Conservation (phyloP, 2,113 vertebrate genomes). For the Acanthisitta chloris region DNA sequence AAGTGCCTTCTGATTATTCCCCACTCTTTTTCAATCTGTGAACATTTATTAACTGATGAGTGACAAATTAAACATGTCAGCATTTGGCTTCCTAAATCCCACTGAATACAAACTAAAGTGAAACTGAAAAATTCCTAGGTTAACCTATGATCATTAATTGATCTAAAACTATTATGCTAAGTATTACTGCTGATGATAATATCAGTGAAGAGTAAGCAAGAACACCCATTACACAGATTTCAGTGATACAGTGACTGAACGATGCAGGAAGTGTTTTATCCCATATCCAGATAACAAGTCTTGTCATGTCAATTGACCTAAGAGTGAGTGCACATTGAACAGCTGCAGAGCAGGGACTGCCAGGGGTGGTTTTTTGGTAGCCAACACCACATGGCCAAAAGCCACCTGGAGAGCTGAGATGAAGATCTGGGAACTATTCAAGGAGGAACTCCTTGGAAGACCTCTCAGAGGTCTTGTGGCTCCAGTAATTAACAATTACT, state of each 20-base stretch:
- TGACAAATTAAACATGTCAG: not conserved
- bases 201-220: not conserved
- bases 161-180: not conserved
- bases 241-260: not conserved
- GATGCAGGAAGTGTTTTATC: not conserved
- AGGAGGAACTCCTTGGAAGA: not conserved
- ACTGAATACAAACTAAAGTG: not conserved
- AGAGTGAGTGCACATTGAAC: not conserved
- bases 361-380: not conserved
- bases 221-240: not conserved
- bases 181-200: not conserved
- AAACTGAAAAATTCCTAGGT: not conserved
- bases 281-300: not conserved
- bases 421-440: not conserved
- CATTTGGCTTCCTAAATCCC: not conserved
- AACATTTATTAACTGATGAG: not conserved
- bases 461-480: not conserved
- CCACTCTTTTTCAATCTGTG: not conserved
- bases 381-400: not conserved
- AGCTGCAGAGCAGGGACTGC: not conserved
- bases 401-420: not conserved
- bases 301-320: not conserved
- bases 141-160: not conserved
- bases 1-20: not conserved
- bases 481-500: not conserved